A percentile compares a stretch with the other conserved stretches of the same genome.
Evolutionary conservation across 2,797 vertebrate genomes (phyloP).

Genomic region (Zenarchopterus dispar): DNA sequence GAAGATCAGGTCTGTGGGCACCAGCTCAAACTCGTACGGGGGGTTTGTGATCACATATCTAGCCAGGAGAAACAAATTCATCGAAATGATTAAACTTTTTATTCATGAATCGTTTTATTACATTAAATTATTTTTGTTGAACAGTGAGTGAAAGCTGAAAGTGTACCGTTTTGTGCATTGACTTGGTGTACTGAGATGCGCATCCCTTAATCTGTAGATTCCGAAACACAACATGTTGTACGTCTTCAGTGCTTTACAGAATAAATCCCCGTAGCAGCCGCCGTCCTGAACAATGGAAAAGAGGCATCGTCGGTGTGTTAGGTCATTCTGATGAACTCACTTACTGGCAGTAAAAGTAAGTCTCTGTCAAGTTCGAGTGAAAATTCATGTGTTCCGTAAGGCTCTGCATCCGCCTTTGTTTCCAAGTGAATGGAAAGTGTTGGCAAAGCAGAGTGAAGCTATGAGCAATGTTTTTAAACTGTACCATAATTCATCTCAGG

Average conservation of each 20-base stretch:
- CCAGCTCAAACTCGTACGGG: slow-evolving; percentile 97
- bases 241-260: slow-evolving; percentile 99
- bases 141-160: not conserved
- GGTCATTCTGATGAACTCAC: slow-evolving; percentile 8
- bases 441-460: slow-evolving; percentile 34
- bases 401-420: slow-evolving; percentile 15
- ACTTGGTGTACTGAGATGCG: slow-evolving; percentile 88
- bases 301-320: slow-evolving; percentile 24
- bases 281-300: slow-evolving; percentile 86
- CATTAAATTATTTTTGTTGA: not conserved
- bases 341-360: slow-evolving; percentile 4
- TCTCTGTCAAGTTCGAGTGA: slow-evolving; percentile 6
- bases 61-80: not conserved
- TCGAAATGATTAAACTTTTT: not conserved
- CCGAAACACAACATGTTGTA: slow-evolving; percentile 99
- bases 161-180: slow-evolving; percentile 94
- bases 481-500: slow-evolving; percentile 26
- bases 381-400: slow-evolving; percentile 2
- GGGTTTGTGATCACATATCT: slow-evolving; percentile 99
- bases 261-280: slow-evolving; percentile 98
- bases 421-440: slow-evolving; percentile 14
- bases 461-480: slow-evolving; percentile 27
- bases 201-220: slow-evolving; percentile 98
- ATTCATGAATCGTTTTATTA: not conserved
- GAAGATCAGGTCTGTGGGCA: slow-evolving; percentile 99